These are phyloP conservation scores for Acrobasis consociella DNA, from an alignment of 2,888 invertebrate species.

Conservation along the genomic window DNA sequence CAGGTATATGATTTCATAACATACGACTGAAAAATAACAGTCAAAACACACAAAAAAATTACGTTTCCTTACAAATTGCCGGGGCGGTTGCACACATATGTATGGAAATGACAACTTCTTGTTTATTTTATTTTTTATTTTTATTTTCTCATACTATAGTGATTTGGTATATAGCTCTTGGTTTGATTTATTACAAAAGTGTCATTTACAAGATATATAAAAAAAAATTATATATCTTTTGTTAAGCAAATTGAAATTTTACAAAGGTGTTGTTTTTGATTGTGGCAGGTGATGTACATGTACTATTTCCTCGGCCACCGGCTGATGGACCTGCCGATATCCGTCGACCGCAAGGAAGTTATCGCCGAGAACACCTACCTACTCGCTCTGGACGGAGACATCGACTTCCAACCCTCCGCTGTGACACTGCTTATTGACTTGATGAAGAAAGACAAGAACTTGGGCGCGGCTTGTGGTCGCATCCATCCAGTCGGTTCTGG, in stretches of 20 bases:
- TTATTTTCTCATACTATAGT: too few relatives aligned
- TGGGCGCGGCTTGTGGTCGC: conserved; percentile 94
- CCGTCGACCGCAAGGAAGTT: conserved; percentile 83
- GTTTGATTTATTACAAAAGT: too few relatives aligned
- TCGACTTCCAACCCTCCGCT: conserved; percentile 92
- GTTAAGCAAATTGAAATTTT: not conserved
- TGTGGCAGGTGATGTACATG: conserved; percentile 92
- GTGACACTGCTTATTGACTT: conserved; percentile 90
- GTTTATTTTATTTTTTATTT: too few relatives aligned
- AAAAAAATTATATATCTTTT: too few relatives aligned
- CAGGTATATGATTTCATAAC: too few relatives aligned
- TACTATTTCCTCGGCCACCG: conserved; percentile 93
- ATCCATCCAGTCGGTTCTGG: conserved; percentile 93
- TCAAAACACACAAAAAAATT: too few relatives aligned
- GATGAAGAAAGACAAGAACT: conserved; percentile 91
- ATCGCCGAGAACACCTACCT: conserved; percentile 92
- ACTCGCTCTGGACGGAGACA: conserved; percentile 93
- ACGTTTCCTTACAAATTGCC: too few relatives aligned
- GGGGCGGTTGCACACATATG: too few relatives aligned
- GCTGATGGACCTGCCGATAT: conserved; percentile 86
- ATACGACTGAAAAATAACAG: too few relatives aligned
- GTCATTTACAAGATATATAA: too few relatives aligned
- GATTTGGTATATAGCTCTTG: too few relatives aligned
- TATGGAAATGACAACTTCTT: too few relatives aligned
- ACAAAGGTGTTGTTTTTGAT: not conserved